Conservation (phyloP, 1,140 invertebrate genomes). For the Zeugodacus cucurbitae region DNA sequence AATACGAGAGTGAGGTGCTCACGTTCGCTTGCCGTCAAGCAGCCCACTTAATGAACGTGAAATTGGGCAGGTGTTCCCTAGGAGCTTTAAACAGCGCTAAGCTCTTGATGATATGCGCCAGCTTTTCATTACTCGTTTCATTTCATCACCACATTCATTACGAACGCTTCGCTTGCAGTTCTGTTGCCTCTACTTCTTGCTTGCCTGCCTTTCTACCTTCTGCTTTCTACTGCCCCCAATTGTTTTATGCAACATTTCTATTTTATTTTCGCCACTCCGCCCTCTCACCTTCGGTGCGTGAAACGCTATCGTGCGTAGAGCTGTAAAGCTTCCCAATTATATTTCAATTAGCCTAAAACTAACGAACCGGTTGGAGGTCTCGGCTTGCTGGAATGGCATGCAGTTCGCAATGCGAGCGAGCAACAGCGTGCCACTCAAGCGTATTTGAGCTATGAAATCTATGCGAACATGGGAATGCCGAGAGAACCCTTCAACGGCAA, state of each 20-base stretch:
- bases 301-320: slow-evolving; percentile 31
- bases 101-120: background rate
- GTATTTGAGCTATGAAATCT: background rate
- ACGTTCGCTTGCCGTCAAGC: slow-evolving; percentile 48
- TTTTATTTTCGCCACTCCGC: background rate
- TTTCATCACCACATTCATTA: background rate
- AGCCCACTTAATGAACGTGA: slow-evolving; percentile 56
- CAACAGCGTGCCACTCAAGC: slow-evolving; percentile 12
- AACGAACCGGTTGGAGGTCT: slow-evolving; percentile 3
- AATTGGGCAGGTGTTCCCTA: slow-evolving; percentile 59
- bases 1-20: background rate
- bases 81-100: background rate
- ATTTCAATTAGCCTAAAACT: slow-evolving; percentile 57
- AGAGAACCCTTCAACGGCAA: slow-evolving; percentile 2
- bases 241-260: background rate
- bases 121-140: background rate
- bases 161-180: background rate
- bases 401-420: too few species aligned
- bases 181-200: background rate
- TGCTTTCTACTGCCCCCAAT: background rate
- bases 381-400: background rate
- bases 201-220: background rate
- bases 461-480: background rate
- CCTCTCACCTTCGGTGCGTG: background rate
- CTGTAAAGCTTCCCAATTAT: slow-evolving; percentile 52